Percentiles rank a stretch among this genome's conserved stretches.
Evolutionary conservation across 2,797 vertebrate species (phyloP).

Genomic region (Anas bahamensis): DNA sequence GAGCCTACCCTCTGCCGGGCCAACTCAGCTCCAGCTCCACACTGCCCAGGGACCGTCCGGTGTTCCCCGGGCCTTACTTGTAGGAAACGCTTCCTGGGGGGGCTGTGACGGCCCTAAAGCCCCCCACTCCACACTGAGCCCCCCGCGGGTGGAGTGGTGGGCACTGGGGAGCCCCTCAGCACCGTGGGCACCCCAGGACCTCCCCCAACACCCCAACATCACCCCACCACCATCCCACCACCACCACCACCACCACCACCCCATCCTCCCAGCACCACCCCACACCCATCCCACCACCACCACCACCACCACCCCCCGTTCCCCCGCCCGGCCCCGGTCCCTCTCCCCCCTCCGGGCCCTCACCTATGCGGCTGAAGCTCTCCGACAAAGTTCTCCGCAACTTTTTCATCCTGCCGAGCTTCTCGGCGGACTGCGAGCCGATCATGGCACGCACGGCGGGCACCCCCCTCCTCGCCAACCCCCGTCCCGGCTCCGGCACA

Average conservation of each 20-base stretch:
- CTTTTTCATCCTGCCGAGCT: slow-evolving; percentile 96
- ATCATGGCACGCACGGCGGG: slow-evolving; percentile 89
- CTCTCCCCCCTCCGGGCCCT: slow-evolving; percentile 53
- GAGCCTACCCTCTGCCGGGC: neutral
- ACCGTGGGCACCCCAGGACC: too few relatives aligned
- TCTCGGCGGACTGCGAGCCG: slow-evolving; percentile 86
- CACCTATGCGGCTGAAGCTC: slow-evolving; percentile 95
- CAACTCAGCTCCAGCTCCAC: neutral
- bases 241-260: neutral
- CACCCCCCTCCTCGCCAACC: neutral
- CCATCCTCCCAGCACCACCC: too few relatives aligned
- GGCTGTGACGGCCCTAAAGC: too few relatives aligned
- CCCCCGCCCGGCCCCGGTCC: neutral
- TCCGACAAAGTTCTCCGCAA: slow-evolving; percentile 98
- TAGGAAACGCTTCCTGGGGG: too few relatives aligned
- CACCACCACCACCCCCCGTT: neutral
- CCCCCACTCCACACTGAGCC: too few relatives aligned
- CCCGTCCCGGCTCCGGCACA: neutral
- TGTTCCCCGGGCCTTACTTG: too few relatives aligned
- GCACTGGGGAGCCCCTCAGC: too few relatives aligned
- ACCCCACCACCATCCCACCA: too few relatives aligned
- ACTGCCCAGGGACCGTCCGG: neutral
- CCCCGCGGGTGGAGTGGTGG: too few relatives aligned
- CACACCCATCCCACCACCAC: too few relatives aligned
- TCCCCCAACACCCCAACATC: too few relatives aligned